phyloP scores from a whole-genome alignment of 1,140 invertebrate genomes.

The Atta texana region DNA sequence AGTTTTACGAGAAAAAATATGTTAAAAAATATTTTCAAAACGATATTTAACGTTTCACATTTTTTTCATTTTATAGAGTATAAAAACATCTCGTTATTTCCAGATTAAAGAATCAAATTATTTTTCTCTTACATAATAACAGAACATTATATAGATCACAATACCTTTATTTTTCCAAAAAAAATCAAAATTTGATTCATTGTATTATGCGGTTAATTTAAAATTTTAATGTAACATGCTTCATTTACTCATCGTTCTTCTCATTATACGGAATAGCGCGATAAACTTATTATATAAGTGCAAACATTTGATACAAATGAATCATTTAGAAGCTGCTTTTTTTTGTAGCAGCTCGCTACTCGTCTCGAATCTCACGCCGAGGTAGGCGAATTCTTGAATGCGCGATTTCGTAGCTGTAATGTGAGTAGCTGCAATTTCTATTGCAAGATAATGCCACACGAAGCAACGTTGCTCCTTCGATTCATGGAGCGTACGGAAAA shows the following conservation, averaged over 20 bases:
- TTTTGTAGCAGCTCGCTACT: background rate
- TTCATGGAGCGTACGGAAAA: background rate
- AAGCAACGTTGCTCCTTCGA: conserved; percentile 21
- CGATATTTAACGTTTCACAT: no score
- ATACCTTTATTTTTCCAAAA: background rate
- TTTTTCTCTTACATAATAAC: no score
- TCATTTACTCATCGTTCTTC: background rate
- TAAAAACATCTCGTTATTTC: no score
- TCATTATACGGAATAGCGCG: background rate
- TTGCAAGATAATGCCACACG: conserved; percentile 35
- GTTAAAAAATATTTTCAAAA: no score
- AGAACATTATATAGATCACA: no score
- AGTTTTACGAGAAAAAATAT: no score
- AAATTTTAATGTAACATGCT: background rate
- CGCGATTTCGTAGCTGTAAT: conserved; percentile 48
- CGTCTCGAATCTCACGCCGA: conserved; percentile 24
- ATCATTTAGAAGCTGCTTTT: conserved; percentile 13
- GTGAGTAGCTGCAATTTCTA: conserved; percentile 42
- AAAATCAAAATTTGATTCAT: background rate
- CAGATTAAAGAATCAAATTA: background rate
- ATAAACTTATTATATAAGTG: conserved; percentile 15
- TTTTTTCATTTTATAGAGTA: no score
- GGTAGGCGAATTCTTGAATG: conserved; percentile 50
- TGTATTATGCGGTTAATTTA: background rate
- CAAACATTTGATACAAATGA: background rate